Conservation (phyloP, 1,140 invertebrate species). For the Camponotus pennsylvanicus region DNA sequence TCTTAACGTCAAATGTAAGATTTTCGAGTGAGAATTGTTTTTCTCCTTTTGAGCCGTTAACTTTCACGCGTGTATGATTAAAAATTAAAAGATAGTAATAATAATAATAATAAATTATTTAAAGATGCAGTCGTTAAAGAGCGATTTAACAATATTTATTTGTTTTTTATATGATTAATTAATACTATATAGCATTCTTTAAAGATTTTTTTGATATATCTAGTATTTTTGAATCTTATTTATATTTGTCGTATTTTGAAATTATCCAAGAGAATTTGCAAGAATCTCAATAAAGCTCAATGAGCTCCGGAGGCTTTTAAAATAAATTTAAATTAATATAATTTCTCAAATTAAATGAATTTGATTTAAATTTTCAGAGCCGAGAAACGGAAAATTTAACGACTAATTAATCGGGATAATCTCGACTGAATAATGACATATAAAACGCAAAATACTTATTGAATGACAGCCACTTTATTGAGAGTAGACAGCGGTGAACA, state of each 20-base stretch:
- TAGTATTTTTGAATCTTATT: no score
- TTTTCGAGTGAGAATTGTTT: background rate
- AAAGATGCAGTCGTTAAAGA: background rate
- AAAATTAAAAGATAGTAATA: background rate
- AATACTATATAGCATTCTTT: no score
- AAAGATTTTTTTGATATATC: no score
- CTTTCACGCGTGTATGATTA: background rate
- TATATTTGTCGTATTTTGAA: no score
- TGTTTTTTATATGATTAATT: background rate
- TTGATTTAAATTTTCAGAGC: no score
- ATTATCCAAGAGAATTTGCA: no score
- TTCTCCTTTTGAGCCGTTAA: background rate
- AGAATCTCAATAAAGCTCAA: no score
- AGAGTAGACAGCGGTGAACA: conserved; percentile 63
- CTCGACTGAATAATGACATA: background rate
- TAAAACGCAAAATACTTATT: conserved; percentile 40
- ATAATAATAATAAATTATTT: background rate
- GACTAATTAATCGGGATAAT: conserved; percentile 3
- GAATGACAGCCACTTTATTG: conserved; percentile 63
- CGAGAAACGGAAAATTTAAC: background rate
- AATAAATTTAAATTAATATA: no score
- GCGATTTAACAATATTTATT: background rate
- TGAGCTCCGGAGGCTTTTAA: no score
- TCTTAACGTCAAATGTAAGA: background rate
- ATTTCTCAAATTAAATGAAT: no score